phyloP scores from a whole-genome alignment of 2,888 invertebrate genomes.

The Drosophila parthenogenetica region DNA sequence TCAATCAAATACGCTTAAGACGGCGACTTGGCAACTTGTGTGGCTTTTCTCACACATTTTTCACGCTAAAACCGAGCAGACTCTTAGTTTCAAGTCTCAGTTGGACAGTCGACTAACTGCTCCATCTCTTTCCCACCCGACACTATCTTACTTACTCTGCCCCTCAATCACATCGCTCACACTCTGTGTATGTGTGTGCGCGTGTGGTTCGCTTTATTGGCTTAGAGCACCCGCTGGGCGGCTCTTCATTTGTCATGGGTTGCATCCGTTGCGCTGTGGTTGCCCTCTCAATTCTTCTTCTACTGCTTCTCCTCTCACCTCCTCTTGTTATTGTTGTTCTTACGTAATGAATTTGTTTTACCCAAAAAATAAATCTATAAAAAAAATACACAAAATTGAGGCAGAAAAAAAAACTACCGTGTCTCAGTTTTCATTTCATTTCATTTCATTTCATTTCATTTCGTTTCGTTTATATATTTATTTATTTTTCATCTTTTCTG shows the following conservation, averaged over 20 bases:
- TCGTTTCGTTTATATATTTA: constrained; percentile 23
- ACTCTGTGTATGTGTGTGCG: constrained; percentile 36
- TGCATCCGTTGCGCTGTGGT: constrained; percentile 47
- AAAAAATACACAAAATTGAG: constrained; percentile 38
- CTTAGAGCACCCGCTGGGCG: constrained; percentile 57
- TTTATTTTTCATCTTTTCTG: constrained; percentile 10
- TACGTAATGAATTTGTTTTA: constrained; percentile 75
- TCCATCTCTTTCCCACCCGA: too few species aligned
- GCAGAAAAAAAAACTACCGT: constrained; percentile 43
- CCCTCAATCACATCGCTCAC: not conserved
- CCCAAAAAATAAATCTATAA: constrained; percentile 17
- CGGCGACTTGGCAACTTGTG: constrained; percentile 64
- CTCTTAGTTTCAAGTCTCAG: constrained; percentile 20
- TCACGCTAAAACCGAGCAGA: constrained; percentile 62
- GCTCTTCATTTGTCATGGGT: constrained; percentile 71
- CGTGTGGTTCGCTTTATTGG: constrained; percentile 59
- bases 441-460: constrained; percentile 40
- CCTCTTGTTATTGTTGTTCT: constrained; percentile 21
- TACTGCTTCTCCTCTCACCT: not conserved
- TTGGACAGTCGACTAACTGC: not conserved
- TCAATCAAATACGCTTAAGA: constrained; percentile 66
- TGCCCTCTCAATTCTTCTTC: constrained; percentile 8
- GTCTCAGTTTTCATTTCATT: constrained; percentile 60
- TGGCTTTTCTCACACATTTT: constrained; percentile 78
- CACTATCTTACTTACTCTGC: not conserved